Base-by-base conservation (phyloP, 1,140 invertebrate species). In the Platyscapa corneri region DNA sequence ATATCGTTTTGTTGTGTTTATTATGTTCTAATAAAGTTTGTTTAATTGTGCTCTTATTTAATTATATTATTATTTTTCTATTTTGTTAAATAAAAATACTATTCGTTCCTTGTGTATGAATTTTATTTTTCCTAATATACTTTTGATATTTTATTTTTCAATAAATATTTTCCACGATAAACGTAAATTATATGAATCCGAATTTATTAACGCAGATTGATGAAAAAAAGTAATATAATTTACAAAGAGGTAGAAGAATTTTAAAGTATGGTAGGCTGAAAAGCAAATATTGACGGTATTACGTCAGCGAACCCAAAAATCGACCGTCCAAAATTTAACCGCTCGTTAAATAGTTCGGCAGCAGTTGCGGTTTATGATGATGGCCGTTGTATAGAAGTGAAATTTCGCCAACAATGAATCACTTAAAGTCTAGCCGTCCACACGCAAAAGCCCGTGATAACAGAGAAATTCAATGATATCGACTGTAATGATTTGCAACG, bases 371-470 rank as follows among this genome's bases (percentile, higher is more conserved):
- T 80, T 89, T 84, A 85, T 84, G 85, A 65, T 86, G 84, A 49
- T 86, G 79, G 87, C 86, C 88, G 86, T 77, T 86, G 83, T 88
- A 83, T 88, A 90, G 89, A 88, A 89, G 89, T 88, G 89, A 92
- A 91, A 92, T 91, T 92, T 88, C 88, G 88, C 89, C 90, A 88
- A 89, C 90, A 91, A 92, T 92, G 90, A 91, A 92, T 92, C 90
- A 90, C 88, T 89, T 89, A 90, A 90, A 34, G 88, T 90, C 89
- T 86, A 89, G 88, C 89, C 90, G 90, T 90, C 89, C 89, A 88
- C 88, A 88, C 5, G 60, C 88, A n/a, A 42, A 74, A 42, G 20
- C 12, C 12, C 8, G 27, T 6, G 37, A 20, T 74, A 64, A 77
- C 46, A 42, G 75, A 77, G 42, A 37, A 84, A 67, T 78, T 78